Conservation (phyloP, 2,888 invertebrate genomes). For the Drosophila neotestacea region DNA sequence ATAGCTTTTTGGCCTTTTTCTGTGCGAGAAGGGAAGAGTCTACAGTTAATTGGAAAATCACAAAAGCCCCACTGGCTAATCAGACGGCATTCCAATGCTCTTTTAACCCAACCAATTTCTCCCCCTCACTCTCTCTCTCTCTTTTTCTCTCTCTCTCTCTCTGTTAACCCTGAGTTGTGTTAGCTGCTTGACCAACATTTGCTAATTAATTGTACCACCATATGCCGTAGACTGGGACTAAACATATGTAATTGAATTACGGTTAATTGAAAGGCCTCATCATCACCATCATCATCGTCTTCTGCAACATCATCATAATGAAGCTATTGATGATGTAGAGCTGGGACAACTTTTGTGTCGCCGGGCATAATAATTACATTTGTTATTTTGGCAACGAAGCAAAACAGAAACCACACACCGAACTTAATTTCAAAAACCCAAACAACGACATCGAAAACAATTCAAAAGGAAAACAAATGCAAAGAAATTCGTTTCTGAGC, state of each 20-base stretch:
- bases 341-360: slow-evolving; percentile 55
- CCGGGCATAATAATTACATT: slow-evolving; percentile 63
- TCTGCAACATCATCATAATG: slow-evolving; percentile 4
- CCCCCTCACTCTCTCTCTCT: background rate
- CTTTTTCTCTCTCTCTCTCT: background rate
- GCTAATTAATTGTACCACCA: slow-evolving; percentile 70
- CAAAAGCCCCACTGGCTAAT: slow-evolving; percentile 58
- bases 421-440: slow-evolving; percentile 24
- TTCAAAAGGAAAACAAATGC: slow-evolving; percentile 19
- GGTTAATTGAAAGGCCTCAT: slow-evolving; percentile 64
- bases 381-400: slow-evolving; percentile 56
- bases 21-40: background rate
- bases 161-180: background rate
- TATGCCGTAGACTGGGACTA: slow-evolving; percentile 41
- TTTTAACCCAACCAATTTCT: slow-evolving; percentile 23
- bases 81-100: slow-evolving; percentile 42
- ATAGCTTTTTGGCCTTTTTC: slow-evolving; percentile 35
- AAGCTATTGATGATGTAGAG: slow-evolving; percentile 3
- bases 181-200: slow-evolving; percentile 39
- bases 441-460: slow-evolving; percentile 8
- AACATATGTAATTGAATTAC: slow-evolving; percentile 62
- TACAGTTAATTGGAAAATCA: slow-evolving; percentile 67
- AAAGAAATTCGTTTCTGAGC: background rate
- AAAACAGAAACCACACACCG: slow-evolving; percentile 62
- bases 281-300: slow-evolving; percentile 14